A percentile compares a stretch with the other conserved stretches of the same genome.
phyloP scores from a whole-genome alignment of 2,888 invertebrate genomes.

The Epinotia ramella region DNA sequence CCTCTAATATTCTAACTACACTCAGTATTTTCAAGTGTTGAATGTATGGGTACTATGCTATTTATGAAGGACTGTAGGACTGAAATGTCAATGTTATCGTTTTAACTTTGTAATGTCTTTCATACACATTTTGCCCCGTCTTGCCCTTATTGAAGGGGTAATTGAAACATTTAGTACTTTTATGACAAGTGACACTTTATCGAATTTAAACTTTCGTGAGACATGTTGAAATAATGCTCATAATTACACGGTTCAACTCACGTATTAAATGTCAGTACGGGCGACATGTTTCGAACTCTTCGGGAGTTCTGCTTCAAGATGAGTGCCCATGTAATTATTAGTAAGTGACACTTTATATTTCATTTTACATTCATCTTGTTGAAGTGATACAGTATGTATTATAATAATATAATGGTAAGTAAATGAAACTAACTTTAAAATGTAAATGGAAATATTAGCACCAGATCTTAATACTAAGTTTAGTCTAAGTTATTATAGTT shows the following conservation, averaged over 20 bases:
- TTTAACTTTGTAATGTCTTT: neutral
- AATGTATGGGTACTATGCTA: neutral
- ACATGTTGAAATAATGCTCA: too few relatives aligned
- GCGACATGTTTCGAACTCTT: too few relatives aligned
- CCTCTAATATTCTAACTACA: neutral
- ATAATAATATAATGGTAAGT: neutral
- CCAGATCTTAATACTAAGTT: constrained; percentile 52
- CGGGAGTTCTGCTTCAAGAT: too few relatives aligned
- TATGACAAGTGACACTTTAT: constrained; percentile 13
- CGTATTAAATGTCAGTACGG: too few relatives aligned
- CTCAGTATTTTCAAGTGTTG: too few relatives aligned
- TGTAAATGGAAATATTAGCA: constrained; percentile 54
- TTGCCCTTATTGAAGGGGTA: neutral
- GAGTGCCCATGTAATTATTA: too few relatives aligned
- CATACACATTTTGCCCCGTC: neutral
- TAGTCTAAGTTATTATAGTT: constrained; percentile 54
- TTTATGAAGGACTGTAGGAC: neutral
- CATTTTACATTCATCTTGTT: neutral
- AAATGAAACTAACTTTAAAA: neutral
- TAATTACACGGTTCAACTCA: too few relatives aligned
- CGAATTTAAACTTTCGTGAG: too few relatives aligned
- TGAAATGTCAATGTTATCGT: neutral
- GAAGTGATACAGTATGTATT: neutral
- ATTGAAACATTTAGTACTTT: neutral
- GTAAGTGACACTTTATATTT: neutral